A percentile compares a stretch with the other conserved stretches of the same genome.
phyloP scores from a whole-genome alignment of 2,113 vertebrate genomes.

The Oenanthe oenanthe region DNA sequence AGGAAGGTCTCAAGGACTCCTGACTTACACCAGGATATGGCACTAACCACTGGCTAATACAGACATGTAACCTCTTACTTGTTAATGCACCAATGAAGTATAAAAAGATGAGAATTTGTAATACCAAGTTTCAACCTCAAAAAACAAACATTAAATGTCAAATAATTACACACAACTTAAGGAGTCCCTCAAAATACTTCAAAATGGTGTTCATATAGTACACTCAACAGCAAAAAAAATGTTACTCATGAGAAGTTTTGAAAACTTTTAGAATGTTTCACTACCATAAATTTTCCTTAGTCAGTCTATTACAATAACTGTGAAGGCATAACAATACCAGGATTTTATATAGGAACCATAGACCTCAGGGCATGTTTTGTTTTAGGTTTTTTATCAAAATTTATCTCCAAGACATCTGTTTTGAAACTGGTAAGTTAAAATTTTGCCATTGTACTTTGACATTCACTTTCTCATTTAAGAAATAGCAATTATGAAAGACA shows the following conservation, averaged over 20 bases:
- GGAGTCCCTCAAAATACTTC: neutral
- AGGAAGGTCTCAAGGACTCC: neutral
- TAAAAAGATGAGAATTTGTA: neutral
- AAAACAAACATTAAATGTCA: neutral
- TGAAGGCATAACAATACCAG: neutral
- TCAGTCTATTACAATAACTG: neutral
- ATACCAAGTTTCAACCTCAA: neutral
- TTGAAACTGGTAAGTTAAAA: neutral
- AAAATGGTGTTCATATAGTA: neutral
- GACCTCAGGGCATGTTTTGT: neutral
- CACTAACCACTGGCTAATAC: neutral
- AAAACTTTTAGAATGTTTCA: neutral
- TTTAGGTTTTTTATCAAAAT: neutral
- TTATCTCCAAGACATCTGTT: neutral
- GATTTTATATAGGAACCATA: neutral
- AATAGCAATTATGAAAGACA: neutral
- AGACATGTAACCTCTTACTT: neutral
- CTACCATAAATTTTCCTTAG: neutral
- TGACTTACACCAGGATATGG: neutral
- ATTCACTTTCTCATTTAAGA: neutral
- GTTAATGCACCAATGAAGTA: neutral
- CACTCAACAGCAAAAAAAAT: neutral
- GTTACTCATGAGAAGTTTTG: neutral
- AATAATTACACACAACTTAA: neutral
- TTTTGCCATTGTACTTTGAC: neutral